Percentiles rank a stretch among this genome's conserved stretches.
Evolutionary conservation across 1,140 invertebrate genomes (phyloP).

Genomic region (Temnothorax curvispinosus): DNA sequence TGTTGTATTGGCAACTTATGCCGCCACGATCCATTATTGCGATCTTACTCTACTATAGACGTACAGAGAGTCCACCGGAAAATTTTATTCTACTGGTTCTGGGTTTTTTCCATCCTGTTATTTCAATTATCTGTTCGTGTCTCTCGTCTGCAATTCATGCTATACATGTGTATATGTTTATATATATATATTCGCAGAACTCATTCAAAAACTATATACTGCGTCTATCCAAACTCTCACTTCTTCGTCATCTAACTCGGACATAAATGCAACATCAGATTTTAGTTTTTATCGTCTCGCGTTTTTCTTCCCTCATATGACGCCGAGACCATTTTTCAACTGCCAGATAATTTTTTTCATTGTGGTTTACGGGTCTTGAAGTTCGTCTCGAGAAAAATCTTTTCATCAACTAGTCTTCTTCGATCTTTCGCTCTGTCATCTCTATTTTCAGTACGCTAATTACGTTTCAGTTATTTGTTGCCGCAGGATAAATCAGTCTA

Average conservation of each 20-base stretch:
- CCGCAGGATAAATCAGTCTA: background rate
- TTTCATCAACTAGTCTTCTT: background rate
- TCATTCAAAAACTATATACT: background rate
- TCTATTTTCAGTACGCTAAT: background rate
- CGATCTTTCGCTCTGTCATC: background rate
- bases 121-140: background rate
- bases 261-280: background rate
- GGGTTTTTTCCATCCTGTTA: background rate
- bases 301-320: background rate
- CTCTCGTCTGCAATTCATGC: background rate
- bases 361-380: background rate
- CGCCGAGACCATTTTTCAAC: background rate
- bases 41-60: background rate
- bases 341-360: background rate
- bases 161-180: background rate
- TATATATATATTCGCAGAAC: background rate
- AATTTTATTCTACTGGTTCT: background rate
- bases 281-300: constrained; percentile 15
- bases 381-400: background rate
- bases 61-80: background rate
- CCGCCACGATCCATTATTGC: background rate
- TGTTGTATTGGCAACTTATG: background rate
- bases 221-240: background rate
- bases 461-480: background rate
- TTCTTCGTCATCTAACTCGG: background rate